Evolutionary conservation across 2,113 vertebrate species (phyloP), one percentile per base, ranked within the genome.

Genomic region (Circaetus gallicus): DNA sequence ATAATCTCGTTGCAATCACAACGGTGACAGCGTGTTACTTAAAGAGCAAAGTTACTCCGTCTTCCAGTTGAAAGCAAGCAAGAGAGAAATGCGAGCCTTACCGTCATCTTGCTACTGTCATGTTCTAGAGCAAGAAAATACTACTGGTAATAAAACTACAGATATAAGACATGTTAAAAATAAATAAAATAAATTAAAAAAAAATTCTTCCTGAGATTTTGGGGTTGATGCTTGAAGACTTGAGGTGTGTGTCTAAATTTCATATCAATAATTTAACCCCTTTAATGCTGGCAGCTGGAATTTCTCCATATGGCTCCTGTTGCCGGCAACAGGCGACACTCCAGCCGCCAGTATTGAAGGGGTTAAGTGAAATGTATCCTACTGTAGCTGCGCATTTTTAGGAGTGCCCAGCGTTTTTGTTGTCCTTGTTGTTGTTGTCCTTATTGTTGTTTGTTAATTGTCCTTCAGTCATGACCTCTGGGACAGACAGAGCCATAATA

Each of bases 81-180:
- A n/a, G 95, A 74, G 94, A 95, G 85, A 83, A 72, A 50, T 45
- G 92, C 86, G 78, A 89, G 97, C 98, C 97, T 96, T 82, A 59
- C 92, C 94, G 25, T 97, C 76, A 36, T 90, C 92, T 97, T 95
- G 96, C 97, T 95, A 85, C 97, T 97, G 95, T 97, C 90, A 2
- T 95, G 93, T 98, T 97, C 96, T 96, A 95, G 96, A 96, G 97
- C 96, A 86, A 97, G 96, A 88, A 95, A 97, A 90, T 98, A 98
- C 98, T 98, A 98, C 98, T 98, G 98, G 98, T 97, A 47, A 98
- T 96, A 40, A 94, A 97, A 77, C 82, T 97, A 90, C 95, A 56
- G 79, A 49, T 76, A 89, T 93, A 40, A 82, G 95, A 97, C 95
- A 84, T 91, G 91, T 95, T 95, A 84, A 95, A 93, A 86, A 65